Percentiles rank a stretch among this genome's conserved stretches.
Evolutionary conservation across 2,888 invertebrate species (phyloP).

Genomic region (Anthophora plumipes): DNA sequence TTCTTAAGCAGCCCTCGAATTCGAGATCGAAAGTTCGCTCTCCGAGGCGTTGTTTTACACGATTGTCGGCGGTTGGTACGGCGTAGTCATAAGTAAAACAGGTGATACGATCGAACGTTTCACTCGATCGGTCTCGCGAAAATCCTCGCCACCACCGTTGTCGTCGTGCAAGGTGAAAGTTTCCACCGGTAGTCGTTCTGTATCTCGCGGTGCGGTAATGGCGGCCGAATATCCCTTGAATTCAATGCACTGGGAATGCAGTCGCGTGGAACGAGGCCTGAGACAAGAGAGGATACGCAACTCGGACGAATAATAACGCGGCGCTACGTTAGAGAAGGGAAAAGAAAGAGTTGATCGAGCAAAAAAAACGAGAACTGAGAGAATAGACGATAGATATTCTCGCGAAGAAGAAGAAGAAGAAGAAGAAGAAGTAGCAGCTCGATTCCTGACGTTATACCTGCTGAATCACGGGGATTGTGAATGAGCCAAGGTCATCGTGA

Average conservation of each 20-base stretch:
- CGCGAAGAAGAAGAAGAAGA: constrained; percentile 58
- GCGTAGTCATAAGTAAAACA: constrained; percentile 21
- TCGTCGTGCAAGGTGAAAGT: constrained; percentile 56
- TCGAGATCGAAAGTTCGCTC: constrained; percentile 8
- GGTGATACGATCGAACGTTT: constrained; percentile 49
- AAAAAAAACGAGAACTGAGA: constrained; percentile 31
- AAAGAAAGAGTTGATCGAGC: constrained; percentile 1
- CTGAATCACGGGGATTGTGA: constrained; percentile 74
- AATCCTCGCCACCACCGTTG: too few species aligned
- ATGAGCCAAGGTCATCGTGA: constrained; percentile 65
- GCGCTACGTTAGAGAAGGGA: constrained; percentile 42
- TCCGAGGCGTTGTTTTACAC: constrained; percentile 26
- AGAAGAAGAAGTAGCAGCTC: constrained; percentile 59
- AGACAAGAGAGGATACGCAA: constrained; percentile 52
- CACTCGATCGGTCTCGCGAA: constrained; percentile 55
- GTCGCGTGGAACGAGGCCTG: constrained; percentile 63
- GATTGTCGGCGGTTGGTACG: background rate
- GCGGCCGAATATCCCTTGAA: constrained; percentile 38
- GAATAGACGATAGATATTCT: constrained; percentile 23
- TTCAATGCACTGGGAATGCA: constrained; percentile 60
- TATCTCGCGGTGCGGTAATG: background rate
- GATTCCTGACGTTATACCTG: constrained; percentile 52
- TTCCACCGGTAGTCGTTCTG: constrained; percentile 48
- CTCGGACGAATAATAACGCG: constrained; percentile 59
- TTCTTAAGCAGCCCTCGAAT: background rate